These are phyloP conservation scores for Calephelis perditalis DNA, from an alignment of 2,888 invertebrate genomes.

Conservation along the genomic window DNA sequence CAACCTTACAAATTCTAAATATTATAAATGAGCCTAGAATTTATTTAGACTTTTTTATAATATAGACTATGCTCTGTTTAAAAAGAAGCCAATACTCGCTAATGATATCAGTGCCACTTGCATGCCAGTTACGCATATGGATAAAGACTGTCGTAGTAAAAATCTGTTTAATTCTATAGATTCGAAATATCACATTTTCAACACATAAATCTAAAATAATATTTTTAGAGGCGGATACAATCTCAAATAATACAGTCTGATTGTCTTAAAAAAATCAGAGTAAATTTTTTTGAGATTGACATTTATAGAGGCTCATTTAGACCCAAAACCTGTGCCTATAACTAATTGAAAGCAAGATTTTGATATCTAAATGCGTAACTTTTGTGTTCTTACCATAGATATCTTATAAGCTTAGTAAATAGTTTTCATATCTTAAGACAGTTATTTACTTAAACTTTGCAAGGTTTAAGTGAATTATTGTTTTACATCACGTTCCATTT, in stretches of 20 bases:
- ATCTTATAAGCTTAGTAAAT: constrained; percentile 8
- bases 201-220: too few species aligned
- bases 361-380: background rate
- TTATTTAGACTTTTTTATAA: constrained; percentile 7
- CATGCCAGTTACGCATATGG: constrained; percentile 4
- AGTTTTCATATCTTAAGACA: background rate
- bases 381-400: background rate
- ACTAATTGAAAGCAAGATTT: too few species aligned
- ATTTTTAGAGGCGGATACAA: too few species aligned
- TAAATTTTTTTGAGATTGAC: too few species aligned
- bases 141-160: too few species aligned
- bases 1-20: constrained; percentile 62
- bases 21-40: constrained; percentile 13
- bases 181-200: too few species aligned
- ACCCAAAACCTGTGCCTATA: too few species aligned
- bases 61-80: constrained; percentile 8
- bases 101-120: background rate
- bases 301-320: too few species aligned
- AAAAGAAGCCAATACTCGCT: constrained; percentile 5
- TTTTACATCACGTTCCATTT: background rate
- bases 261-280: too few species aligned
- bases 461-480: background rate
- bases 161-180: too few species aligned
- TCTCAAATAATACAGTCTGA: too few species aligned
- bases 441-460: background rate